Conservation (phyloP, 2,797 vertebrate genomes). For the Cryptoblepharus egeriae region DNA sequence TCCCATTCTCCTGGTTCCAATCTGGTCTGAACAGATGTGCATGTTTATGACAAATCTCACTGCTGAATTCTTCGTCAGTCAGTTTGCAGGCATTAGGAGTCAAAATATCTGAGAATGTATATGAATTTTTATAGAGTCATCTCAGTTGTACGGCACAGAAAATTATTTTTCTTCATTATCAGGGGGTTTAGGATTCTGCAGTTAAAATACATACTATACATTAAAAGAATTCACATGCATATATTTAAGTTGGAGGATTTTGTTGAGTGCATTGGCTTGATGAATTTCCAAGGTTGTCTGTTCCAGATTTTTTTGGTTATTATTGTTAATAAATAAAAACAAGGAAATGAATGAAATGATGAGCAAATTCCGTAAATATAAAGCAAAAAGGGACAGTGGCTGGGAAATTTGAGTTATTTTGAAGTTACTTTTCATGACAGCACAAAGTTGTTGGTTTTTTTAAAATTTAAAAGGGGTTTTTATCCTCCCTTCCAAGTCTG, state of each 20-base stretch:
- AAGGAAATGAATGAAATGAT: not conserved
- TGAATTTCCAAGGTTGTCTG: not conserved
- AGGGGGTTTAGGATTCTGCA: not conserved
- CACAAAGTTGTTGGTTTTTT: not conserved
- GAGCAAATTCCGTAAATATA: not conserved
- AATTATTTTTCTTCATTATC: fast-evolving
- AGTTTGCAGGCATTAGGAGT: fast-evolving
- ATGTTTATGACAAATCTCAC: not conserved
- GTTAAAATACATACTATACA: not conserved
- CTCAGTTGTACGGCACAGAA: not conserved
- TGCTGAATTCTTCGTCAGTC: not conserved
- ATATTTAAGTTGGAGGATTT: not conserved
- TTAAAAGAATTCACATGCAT: not conserved
- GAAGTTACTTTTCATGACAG: not conserved
- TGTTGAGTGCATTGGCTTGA: not conserved
- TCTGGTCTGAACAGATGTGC: conserved; percentile 26
- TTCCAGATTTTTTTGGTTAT: not conserved
- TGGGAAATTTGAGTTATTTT: not conserved
- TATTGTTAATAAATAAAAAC: not conserved
- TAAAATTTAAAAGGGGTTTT: not conserved
- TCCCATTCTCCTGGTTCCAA: conserved; percentile 31
- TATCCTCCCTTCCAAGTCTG: not conserved
- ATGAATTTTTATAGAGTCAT: fast-evolving
- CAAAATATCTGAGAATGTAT: conserved; percentile 3
- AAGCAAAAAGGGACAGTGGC: not conserved